Conservation (phyloP, 2,113 vertebrate genomes). For the Misgurnus anguillicaudatus region DNA sequence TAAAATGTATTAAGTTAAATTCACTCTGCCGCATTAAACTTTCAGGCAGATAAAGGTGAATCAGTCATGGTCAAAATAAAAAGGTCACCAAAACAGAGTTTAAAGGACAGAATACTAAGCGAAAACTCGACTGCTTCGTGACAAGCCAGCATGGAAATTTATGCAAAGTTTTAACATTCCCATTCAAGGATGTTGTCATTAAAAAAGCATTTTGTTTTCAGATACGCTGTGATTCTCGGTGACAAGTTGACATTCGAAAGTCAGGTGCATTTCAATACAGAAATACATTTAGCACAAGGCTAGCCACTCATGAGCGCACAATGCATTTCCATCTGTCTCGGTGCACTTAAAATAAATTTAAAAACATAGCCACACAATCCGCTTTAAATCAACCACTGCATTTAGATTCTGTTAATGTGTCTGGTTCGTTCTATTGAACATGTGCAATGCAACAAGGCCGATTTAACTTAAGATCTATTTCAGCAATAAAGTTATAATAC, state of each 20-base stretch:
- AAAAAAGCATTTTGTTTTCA: constrained; percentile 4
- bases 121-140: constrained; percentile 3
- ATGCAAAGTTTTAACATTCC: not conserved
- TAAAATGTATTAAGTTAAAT: too few species aligned
- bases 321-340: not conserved
- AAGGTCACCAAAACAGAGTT: not conserved
- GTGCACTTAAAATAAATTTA: not conserved
- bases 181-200: constrained; percentile 1
- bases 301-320: not conserved
- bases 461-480: constrained; percentile 27
- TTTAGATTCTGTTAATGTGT: not conserved
- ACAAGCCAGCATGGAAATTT: not conserved
- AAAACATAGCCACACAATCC: not conserved
- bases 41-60: not conserved
- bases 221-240: constrained; percentile 1
- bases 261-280: not conserved
- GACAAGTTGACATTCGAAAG: constrained; percentile 5
- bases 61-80: not conserved
- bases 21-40: not conserved
- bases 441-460: not conserved
- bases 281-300: not conserved
- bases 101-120: not conserved
- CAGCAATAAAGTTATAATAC: constrained; percentile 42
- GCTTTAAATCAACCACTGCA: not conserved
- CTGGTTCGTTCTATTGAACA: too few species aligned